These are phyloP conservation scores for Aproaerema taeniolella DNA, from an alignment of 2,888 invertebrate species.

Conservation along the genomic window DNA sequence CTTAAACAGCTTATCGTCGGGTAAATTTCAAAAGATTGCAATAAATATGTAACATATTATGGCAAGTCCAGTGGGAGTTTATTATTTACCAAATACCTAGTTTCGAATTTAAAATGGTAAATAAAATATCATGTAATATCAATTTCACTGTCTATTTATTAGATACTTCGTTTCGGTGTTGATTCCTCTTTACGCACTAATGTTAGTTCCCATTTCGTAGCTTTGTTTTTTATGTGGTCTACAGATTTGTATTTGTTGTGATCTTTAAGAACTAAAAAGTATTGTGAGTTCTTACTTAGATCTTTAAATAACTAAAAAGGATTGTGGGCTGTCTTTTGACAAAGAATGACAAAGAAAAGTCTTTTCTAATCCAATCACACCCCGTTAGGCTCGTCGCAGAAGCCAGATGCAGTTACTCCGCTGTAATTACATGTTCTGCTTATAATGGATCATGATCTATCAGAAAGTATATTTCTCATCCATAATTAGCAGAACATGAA, in stretches of 20 bases:
- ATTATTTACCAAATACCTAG: conserved; percentile 63
- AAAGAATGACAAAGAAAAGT: too few species aligned
- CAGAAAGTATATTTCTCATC: too few species aligned
- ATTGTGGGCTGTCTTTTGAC: too few species aligned
- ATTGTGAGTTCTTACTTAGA: too few species aligned
- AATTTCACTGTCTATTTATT: conserved; percentile 77
- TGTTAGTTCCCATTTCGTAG: conserved; percentile 60
- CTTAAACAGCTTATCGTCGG: conserved; percentile 38
- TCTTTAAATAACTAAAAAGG: too few species aligned
- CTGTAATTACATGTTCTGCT: too few species aligned
- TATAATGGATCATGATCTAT: too few species aligned
- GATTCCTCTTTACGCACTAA: conserved; percentile 60
- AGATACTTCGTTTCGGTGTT: conserved; percentile 75
- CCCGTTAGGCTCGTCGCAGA: too few species aligned
- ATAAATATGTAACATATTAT: conserved; percentile 72
- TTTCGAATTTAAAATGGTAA: conserved; percentile 65
- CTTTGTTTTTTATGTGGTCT: not conserved
- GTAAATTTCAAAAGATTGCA: conserved; percentile 62
- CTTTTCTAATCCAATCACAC: too few species aligned
- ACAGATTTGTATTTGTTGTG: not conserved
- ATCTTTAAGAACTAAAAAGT: too few species aligned
- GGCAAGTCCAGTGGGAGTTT: conserved; percentile 50
- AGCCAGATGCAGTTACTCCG: too few species aligned
- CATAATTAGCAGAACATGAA: too few species aligned
- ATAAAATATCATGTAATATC: conserved; percentile 70